Percentiles rank a stretch among this genome's conserved stretches.
phyloP scores from a whole-genome alignment of 1,140 invertebrate species.

The Ladona fulva region DNA sequence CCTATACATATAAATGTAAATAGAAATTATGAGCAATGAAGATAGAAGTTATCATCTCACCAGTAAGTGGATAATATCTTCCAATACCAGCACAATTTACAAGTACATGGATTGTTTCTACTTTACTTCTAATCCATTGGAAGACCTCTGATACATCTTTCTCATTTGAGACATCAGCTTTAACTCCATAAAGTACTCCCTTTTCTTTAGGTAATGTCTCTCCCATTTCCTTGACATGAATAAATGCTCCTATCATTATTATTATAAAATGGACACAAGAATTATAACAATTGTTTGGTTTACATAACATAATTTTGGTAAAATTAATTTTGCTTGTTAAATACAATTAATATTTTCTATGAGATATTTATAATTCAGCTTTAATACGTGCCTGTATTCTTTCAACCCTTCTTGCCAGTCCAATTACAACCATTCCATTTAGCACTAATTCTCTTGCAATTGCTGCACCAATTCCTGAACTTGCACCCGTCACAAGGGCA shows the following conservation, averaged over 20 bases:
- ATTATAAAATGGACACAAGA: too few species aligned
- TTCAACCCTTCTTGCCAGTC: slow-evolving; percentile 35
- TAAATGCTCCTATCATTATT: too few species aligned
- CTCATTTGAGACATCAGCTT: slow-evolving; percentile 57
- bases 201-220: slow-evolving; percentile 15
- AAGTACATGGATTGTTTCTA: slow-evolving; percentile 56
- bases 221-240: background rate
- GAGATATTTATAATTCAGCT: too few species aligned
- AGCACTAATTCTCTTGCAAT: slow-evolving; percentile 30
- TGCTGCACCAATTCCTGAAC: slow-evolving; percentile 38
- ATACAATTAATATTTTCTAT: too few species aligned
- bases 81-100: slow-evolving; percentile 62
- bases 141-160: slow-evolving; percentile 56
- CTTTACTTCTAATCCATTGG: slow-evolving; percentile 45
- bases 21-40: too few species aligned
- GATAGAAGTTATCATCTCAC: background rate
- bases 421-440: slow-evolving; percentile 40
- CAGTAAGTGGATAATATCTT: background rate
- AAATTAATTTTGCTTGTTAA: too few species aligned
- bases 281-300: too few species aligned
- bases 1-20: too few species aligned
- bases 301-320: too few species aligned
- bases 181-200: slow-evolving; percentile 38
- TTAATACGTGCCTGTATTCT: slow-evolving; percentile 25
- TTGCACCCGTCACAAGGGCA: slow-evolving; percentile 43